A percentile compares a stretch with the other conserved stretches of the same genome.
These are phyloP conservation scores for Andricus quercusramuli DNA, from an alignment of 2,888 invertebrate genomes.

Conservation along the genomic window DNA sequence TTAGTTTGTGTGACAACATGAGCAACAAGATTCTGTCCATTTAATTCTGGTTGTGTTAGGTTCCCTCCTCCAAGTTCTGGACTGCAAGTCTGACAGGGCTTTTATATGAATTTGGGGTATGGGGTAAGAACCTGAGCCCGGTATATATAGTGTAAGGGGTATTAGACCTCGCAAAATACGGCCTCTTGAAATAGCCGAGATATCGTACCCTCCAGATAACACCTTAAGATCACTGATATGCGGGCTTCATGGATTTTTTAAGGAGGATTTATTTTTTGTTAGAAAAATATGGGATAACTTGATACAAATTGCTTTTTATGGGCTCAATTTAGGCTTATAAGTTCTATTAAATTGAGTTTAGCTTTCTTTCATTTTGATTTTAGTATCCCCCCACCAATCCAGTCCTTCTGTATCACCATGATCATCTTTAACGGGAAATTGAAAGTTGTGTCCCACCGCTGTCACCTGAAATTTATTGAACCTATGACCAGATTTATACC, in stretches of 20 bases:
- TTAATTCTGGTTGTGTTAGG: constrained; percentile 4
- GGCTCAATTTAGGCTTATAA: background rate
- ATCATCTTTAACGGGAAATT: background rate
- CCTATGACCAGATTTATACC: too few relatives aligned
- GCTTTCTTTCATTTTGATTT: background rate
- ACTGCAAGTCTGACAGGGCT: constrained; percentile 19
- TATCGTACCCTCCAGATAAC: constrained; percentile 34
- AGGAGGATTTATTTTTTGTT: constrained; percentile 16
- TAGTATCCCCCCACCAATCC: too few relatives aligned
- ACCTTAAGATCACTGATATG: constrained; percentile 35
- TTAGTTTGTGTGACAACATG: constrained; percentile 21
- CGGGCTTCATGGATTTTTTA: constrained; percentile 22
- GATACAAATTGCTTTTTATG: background rate
- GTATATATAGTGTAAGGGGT: constrained; percentile 26
- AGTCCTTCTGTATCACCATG: too few relatives aligned
- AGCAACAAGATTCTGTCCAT: constrained; percentile 2
- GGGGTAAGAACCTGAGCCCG: background rate
- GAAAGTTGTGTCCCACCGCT: background rate
- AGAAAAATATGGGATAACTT: background rate
- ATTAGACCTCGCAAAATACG: constrained; percentile 35
- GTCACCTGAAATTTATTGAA: background rate
- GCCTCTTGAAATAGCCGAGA: constrained; percentile 38
- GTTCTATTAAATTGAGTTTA: too few relatives aligned
- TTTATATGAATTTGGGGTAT: constrained; percentile 20
- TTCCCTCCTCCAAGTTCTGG: background rate